Base-by-base conservation (phyloP, 2,797 vertebrate species). In the Sus cebifrons region DNA sequence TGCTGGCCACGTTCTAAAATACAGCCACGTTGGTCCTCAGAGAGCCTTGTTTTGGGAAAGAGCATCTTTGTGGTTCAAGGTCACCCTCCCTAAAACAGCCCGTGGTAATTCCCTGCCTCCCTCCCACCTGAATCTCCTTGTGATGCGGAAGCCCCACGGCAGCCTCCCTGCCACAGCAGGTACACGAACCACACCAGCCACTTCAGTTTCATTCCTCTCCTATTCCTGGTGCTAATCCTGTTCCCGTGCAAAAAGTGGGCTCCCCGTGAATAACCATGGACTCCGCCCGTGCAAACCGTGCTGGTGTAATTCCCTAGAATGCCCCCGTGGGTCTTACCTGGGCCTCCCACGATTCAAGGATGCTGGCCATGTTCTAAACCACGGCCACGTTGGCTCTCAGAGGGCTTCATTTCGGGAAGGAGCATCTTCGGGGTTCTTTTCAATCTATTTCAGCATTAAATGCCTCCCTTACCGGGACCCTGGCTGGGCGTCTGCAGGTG, bases 231-330 rank as follows among this genome's bases (percentile, higher is more conserved):
- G 36, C 23, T 27, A 11, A 44, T 18, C 20, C 25, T 29, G 17
- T 36, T 40, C 18, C 27, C 9, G 27, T 25, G 23, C 58, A 20
- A 21, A 21, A 0, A 6, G 36, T 11, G 27, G 10, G 27, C 9
- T 13, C 58, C 36, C 29, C 3, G 3, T 1, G 14, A 68, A 52
- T 25, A n/a, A 52, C 82, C 4, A 1, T 9, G 3, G 64, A 23
- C 64, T 25, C n/a, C 2, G 2, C 65, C n/a, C 3, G 7, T 25
- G 6, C 8, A 29, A 20, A 12, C 20, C 3, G 7, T 16, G 11
- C 18, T 29, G 2, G 21, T n/a, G 6, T 32, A 21, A 23, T 54
- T 49, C 64, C 23, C 52, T 14, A 49, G 44, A 49, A 10, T 10
- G 40, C 44, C 11, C 36, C 15, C 17, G 36, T 27, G 18, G 58